phyloP scores from a whole-genome alignment of 2,797 vertebrate genomes.

The Momotus momota region DNA sequence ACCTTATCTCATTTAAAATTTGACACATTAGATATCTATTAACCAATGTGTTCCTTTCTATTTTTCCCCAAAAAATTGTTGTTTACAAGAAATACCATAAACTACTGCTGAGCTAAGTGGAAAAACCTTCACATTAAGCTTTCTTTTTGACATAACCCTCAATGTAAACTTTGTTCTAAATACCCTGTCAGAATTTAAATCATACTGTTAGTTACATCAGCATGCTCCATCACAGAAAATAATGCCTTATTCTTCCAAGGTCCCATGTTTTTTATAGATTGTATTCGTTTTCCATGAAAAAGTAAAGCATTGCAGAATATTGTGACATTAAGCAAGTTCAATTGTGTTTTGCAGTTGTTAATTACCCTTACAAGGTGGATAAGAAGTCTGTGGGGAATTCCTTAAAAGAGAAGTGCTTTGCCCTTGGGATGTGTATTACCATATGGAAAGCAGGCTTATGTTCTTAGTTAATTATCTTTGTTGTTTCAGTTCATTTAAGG shows the following conservation, averaged over 20 bases:
- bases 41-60: not conserved
- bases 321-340: slow-evolving; percentile 48
- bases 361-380: slow-evolving; percentile 66
- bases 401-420: slow-evolving; percentile 67
- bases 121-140: not conserved
- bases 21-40: not conserved
- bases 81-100: not conserved
- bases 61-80: not conserved
- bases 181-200: not conserved
- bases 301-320: slow-evolving; percentile 8
- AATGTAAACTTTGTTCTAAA: not conserved
- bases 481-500: slow-evolving; percentile 74
- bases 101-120: not conserved
- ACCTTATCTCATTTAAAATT: not conserved
- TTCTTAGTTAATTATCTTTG: slow-evolving; percentile 77
- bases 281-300: slow-evolving; percentile 24
- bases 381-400: slow-evolving; percentile 51
- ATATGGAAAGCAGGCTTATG: slow-evolving; percentile 67
- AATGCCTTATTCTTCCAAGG: not conserved
- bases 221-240: not conserved
- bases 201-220: not conserved
- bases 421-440: slow-evolving; percentile 59
- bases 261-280: not conserved
- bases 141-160: not conserved
- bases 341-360: slow-evolving; percentile 52